Base-by-base conservation (phyloP, 2,113 vertebrate species). In the Amphiprion percula region DNA sequence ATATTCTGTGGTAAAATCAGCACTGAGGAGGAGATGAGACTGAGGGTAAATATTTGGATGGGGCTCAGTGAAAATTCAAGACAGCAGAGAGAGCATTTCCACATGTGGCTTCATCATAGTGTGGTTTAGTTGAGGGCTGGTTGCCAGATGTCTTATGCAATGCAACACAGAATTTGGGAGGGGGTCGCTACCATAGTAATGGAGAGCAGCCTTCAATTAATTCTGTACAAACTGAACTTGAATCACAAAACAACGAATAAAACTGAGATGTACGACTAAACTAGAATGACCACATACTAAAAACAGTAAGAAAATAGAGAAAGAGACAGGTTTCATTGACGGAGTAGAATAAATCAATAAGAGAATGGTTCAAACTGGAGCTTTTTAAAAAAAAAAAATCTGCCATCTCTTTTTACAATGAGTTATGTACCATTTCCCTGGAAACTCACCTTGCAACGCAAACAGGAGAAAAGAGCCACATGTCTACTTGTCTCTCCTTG, bases 101-200 rank as follows among this genome's bases (percentile, higher is more conserved):
- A 90, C 82, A 90, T 85, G 88, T 88, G 65, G 76, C 59, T 83
- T 65, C 47, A 80, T 79, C 63, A 67, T 26, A 28, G 60, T 54
- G 77, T 16, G 74, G 33, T 55, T 60, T 58, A 39, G 63, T 24
- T 28, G 37, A n/a, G 52, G 64, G 69, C 47, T 68, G 33, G 11
- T 47, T 68, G 79, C 81, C 77, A 80, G 70, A 89, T 60, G 81
- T 71, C 55, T 83, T 61, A 24, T 30, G 56, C 37, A 77, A 80
- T 28, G 50, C 52, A 44, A 37, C 28, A 59, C 15, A 65, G 58
- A 47, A 70, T 62, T 19, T 55, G 28, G 44, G 10, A 24, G 70
- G 24, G 6, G 10, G 46, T 6, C 17, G 8, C 41, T 23, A 19
- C 15, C 2, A 70, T 46, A 10, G 33, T 72, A 11, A 37, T 26